Conservation (phyloP, 2,797 vertebrate genomes). For the Nyctibius grandis region DNA sequence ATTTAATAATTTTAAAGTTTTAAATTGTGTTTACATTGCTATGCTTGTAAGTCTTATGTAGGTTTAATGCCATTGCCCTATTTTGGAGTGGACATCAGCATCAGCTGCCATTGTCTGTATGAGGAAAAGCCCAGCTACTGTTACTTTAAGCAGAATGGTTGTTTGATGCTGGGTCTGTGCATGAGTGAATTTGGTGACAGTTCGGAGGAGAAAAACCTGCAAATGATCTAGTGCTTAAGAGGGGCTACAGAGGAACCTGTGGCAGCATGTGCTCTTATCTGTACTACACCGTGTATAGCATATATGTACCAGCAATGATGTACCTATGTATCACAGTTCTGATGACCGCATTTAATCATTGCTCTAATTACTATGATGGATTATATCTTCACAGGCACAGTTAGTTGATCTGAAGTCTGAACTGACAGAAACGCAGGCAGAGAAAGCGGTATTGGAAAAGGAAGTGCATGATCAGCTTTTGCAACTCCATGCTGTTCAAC, state of each 20-base stretch:
- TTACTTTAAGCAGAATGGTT: accelerated
- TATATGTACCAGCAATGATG: neutral
- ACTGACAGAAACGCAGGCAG: slow-evolving; percentile 89
- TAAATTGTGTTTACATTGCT: neutral
- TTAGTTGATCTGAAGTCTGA: slow-evolving; percentile 94
- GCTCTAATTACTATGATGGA: neutral
- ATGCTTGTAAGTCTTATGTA: neutral
- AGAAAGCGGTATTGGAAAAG: slow-evolving; percentile 86
- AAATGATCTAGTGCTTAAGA: neutral
- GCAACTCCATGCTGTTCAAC: slow-evolving; percentile 91
- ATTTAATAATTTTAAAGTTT: neutral
- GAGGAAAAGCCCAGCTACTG: neutral
- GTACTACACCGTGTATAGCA: neutral
- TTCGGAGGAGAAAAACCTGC: neutral
- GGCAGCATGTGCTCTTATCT: neutral
- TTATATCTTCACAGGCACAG: slow-evolving; percentile 83
- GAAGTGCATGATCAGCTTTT: slow-evolving; percentile 95
- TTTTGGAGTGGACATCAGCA: neutral
- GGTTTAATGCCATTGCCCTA: neutral
- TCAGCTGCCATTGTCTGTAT: neutral
- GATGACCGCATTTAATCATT: neutral
- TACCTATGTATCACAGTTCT: neutral
- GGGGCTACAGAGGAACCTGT: neutral
- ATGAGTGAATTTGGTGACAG: neutral
- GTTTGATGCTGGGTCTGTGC: neutral